These are phyloP conservation scores for Heterodera carotae DNA, from an alignment of 1,140 invertebrate genomes.

Conservation along the genomic window DNA sequence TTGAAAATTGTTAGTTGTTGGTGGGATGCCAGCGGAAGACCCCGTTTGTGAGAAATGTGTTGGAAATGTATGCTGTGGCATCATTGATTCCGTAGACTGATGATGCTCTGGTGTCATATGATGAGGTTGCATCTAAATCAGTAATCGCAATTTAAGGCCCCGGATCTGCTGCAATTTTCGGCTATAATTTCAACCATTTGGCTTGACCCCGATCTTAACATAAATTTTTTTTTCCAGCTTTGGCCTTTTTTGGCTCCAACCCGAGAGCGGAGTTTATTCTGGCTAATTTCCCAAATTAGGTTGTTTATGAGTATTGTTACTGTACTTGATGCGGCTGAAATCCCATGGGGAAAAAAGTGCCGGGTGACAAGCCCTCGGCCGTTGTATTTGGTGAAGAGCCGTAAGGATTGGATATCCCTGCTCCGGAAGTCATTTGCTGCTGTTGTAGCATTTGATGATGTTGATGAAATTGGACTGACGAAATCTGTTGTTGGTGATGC, in stretches of 20 bases:
- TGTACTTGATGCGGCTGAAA: not conserved
- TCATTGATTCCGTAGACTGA: not conserved
- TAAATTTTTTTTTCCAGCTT: too few species aligned
- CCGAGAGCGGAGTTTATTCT: too few species aligned
- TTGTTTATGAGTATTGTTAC: too few species aligned
- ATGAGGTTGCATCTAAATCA: not conserved
- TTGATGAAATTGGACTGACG: not conserved
- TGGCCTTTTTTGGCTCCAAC: too few species aligned
- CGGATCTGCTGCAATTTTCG: too few species aligned
- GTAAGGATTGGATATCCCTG: not conserved
- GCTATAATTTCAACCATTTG: too few species aligned
- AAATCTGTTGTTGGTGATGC: not conserved
- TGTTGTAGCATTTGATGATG: not conserved
- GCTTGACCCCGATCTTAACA: too few species aligned
- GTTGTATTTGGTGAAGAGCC: not conserved
- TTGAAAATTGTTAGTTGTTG: not conserved
- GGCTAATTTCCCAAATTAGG: too few species aligned
- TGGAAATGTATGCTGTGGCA: not conserved
- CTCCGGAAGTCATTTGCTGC: constrained; percentile 2
- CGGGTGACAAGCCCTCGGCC: not conserved
- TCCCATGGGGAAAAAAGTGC: not conserved
- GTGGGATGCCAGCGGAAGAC: not conserved
- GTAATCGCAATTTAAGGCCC: too few species aligned
- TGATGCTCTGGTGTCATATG: not conserved
- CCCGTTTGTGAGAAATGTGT: not conserved